Evolutionary conservation across 2,797 vertebrate genomes (phyloP).

Genomic region (Leucoraja ocellata): DNA sequence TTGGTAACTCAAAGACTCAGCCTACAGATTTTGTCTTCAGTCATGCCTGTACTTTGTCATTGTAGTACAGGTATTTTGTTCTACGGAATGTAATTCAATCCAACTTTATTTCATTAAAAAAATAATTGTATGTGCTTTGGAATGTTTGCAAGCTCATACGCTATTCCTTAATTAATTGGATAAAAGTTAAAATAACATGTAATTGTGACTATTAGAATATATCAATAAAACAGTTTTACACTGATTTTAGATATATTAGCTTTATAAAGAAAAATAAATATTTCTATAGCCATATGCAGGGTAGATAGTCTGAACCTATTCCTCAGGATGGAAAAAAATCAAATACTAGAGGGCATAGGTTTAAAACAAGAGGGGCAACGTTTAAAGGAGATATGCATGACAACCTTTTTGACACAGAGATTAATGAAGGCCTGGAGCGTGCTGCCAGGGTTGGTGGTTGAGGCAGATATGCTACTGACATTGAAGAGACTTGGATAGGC

Average conservation of each 20-base stretch:
- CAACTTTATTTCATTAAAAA: background rate
- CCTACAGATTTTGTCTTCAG: too few relatives aligned
- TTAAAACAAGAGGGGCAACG: too few relatives aligned
- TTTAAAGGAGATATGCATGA: too few relatives aligned
- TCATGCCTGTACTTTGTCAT: background rate
- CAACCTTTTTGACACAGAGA: too few relatives aligned
- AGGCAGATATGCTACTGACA: too few relatives aligned
- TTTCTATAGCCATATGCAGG: background rate
- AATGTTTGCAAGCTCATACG: background rate
- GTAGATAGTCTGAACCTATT: too few relatives aligned
- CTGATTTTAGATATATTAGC: background rate
- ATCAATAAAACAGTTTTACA: too few relatives aligned
- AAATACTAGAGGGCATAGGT: too few relatives aligned
- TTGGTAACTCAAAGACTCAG: background rate
- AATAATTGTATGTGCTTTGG: background rate
- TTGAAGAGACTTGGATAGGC: too few relatives aligned
- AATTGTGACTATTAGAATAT: background rate
- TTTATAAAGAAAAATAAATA: background rate
- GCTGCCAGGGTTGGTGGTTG: too few relatives aligned
- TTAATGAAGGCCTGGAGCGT: too few relatives aligned
- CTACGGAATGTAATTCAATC: background rate
- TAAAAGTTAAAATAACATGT: background rate
- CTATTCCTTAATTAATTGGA: background rate
- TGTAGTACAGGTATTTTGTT: background rate
- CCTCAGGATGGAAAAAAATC: too few relatives aligned